Percentiles rank a stretch among this genome's conserved stretches.
Conservation (phyloP, 2,888 invertebrate species). For the Drosophila differens region DNA sequence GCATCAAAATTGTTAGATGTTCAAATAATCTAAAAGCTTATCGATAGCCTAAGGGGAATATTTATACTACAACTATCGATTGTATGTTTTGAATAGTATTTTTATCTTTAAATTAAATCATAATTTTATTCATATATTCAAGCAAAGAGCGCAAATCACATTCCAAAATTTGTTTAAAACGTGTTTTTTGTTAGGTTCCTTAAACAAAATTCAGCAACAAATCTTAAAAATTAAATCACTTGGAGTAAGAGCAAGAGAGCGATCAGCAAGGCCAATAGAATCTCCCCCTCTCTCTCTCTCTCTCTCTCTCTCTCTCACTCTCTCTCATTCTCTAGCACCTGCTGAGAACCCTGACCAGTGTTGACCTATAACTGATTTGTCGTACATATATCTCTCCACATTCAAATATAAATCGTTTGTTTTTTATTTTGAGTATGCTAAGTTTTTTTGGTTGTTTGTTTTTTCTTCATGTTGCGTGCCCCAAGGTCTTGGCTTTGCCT, state of each 20-base stretch:
- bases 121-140: constrained; percentile 5
- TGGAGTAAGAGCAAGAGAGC: constrained; percentile 19
- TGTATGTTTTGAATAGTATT: not conserved
- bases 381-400: not conserved
- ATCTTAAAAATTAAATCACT: constrained; percentile 19
- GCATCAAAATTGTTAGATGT: too few relatives aligned
- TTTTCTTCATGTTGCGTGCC: not conserved
- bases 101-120: not conserved
- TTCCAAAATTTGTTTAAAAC: constrained; percentile 8
- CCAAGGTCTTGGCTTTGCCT: constrained; percentile 72
- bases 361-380: constrained; percentile 72
- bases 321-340: not conserved
- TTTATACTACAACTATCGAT: not conserved
- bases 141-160: not conserved
- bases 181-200: constrained; percentile 10
- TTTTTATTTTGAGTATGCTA: constrained; percentile 39
- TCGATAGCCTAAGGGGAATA: not conserved
- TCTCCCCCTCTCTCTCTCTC: constrained; percentile 18
- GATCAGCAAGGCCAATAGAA: constrained; percentile 67
- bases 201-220: not conserved
- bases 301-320: not conserved
- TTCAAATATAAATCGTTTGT: constrained; percentile 12
- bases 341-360: constrained; percentile 61
- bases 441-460: constrained; percentile 41
- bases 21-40: not conserved